These are phyloP conservation scores for Cyrtodaria siliqua DNA, from an alignment of 2,888 invertebrate species.

Conservation along the genomic window DNA sequence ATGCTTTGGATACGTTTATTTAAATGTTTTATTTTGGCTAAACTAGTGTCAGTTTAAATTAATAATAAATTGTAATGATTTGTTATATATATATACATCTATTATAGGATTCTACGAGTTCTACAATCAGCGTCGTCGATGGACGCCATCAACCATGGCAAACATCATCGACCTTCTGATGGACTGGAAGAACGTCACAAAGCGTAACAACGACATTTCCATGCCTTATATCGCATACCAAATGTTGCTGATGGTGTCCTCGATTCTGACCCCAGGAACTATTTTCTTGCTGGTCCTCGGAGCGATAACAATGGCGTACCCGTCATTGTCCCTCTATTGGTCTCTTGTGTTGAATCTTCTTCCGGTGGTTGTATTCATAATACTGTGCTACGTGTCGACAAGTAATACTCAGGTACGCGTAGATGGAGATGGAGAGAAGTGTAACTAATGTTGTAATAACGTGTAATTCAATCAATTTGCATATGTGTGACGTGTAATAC, in stretches of 20 bases:
- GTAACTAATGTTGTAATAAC: too few species aligned
- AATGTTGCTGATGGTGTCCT: slow-evolving; percentile 88
- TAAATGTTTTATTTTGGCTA: too few species aligned
- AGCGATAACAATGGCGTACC: slow-evolving; percentile 75
- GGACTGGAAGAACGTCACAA: slow-evolving; percentile 88
- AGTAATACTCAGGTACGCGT: slow-evolving; percentile 90
- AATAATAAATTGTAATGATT: too few species aligned
- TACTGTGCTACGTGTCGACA: slow-evolving; percentile 77
- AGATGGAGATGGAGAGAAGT: too few species aligned
- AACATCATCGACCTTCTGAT: slow-evolving; percentile 96
- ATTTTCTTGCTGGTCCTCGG: slow-evolving; percentile 90
- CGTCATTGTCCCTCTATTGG: slow-evolving; percentile 87
- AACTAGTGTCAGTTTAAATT: too few species aligned
- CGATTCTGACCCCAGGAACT: slow-evolving; percentile 96
- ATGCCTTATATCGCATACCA: slow-evolving; percentile 83
- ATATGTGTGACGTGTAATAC: too few species aligned
- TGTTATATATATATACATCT: too few species aligned
- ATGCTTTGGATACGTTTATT: too few species aligned
- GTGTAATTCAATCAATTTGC: too few species aligned
- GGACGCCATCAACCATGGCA: slow-evolving; percentile 99
- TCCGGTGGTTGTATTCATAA: slow-evolving; percentile 77
- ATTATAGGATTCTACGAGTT: slow-evolving; percentile 88
- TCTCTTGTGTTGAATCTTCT: slow-evolving; percentile 87
- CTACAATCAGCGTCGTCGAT: slow-evolving; percentile 98
- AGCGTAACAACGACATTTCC: slow-evolving; percentile 98